Evolutionary conservation across 2,113 vertebrate species (phyloP), one percentile per base, ranked within the genome.

Genomic region (Formicarius rufipectus): DNA sequence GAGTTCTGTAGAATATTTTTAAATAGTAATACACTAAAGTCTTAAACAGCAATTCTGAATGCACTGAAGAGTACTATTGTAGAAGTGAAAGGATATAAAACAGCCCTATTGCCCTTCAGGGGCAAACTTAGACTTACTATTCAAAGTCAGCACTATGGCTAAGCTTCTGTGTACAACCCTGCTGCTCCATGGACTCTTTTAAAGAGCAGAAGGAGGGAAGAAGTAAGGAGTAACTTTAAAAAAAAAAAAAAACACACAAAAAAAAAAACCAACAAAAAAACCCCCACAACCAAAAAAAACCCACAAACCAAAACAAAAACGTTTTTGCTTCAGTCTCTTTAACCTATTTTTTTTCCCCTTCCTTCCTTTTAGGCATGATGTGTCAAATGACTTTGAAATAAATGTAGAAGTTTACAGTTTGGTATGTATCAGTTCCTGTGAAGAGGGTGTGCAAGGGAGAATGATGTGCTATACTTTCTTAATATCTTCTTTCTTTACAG

Each of bases 301-400:
- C 50, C n/a, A 62, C 44, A 31, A 28, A 63, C 6, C 2, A 49
- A 35, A 56, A 35, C 14, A 44, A 58, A 84, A 40, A 5, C 2
- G 3, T 66, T 76, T 69, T 84, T 89, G 10, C 14, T 64, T 60
- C 28, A 30, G 25, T 64, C 24, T 45, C 14, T 88, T 78, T 74
- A 80, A 85, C 21, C 44, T 58, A 2, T 13, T 74, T 87, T 74
- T n/a, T 88, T 13, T 14, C 13, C 55, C 6, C 30, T 66, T 94
- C 42, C 73, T 84, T 63, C 45, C 59, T 97, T 97, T 52, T 94
- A 99, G 99, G 96, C 97, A 98, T 1, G 97, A 99, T 87, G 99
- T 99, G 23, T 98, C 98, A 86, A 99, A 98, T 97, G 98, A 99
- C 97, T 99, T 99, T 98, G 98, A 98, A 95, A 98, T 99, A 95